These are phyloP conservation scores for Acromyrmex heyeri DNA, from an alignment of 1,140 invertebrate genomes.

Conservation along the genomic window DNA sequence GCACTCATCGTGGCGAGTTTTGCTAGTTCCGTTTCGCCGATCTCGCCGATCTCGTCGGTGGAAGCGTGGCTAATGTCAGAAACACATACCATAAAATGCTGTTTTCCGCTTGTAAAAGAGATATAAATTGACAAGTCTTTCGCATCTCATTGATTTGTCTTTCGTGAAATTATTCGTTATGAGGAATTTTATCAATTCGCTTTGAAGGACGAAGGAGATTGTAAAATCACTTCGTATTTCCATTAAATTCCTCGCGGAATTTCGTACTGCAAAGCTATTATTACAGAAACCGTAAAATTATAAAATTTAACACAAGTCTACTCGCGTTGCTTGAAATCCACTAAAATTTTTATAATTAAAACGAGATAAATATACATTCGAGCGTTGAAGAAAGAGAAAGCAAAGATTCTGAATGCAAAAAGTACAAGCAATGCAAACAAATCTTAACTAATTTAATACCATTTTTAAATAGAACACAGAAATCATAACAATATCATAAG, in stretches of 20 bases:
- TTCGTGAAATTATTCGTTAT: conserved; percentile 9
- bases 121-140: not conserved
- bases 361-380: too few relatives aligned
- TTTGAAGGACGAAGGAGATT: not conserved
- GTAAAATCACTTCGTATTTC: not conserved
- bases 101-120: conserved; percentile 5
- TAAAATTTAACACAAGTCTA: not conserved
- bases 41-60: not conserved
- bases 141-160: not conserved
- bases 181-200: conserved; percentile 2
- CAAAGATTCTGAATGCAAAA: too few relatives aligned
- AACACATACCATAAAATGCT: not conserved
- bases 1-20: conserved; percentile 14
- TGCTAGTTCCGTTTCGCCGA: conserved; percentile 45
- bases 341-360: too few relatives aligned
- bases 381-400: too few relatives aligned
- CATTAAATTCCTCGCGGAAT: not conserved
- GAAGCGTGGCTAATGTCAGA: conserved; percentile 46
- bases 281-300: not conserved
- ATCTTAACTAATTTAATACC: too few relatives aligned
- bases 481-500: too few relatives aligned
- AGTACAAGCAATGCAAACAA: too few relatives aligned
- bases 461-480: too few relatives aligned
- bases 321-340: too few relatives aligned
- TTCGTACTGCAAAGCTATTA: not conserved